These are phyloP conservation scores for Holcopasites calliopsidis DNA, from an alignment of 1,140 invertebrate genomes.

Conservation along the genomic window DNA sequence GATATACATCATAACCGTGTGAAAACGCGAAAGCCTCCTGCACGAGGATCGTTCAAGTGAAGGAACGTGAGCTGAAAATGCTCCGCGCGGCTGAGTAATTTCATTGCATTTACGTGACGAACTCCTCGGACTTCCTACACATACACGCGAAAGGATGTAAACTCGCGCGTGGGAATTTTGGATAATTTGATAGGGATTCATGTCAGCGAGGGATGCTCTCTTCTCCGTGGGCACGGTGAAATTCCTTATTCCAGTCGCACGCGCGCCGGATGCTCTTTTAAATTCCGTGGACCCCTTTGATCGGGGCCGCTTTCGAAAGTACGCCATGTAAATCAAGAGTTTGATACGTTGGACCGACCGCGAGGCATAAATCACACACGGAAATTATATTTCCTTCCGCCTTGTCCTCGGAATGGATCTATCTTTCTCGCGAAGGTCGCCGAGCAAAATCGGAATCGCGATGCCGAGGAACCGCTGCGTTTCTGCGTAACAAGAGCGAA, in stretches of 20 bases:
- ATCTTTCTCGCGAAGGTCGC: constrained; percentile 33
- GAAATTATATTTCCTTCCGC: constrained; percentile 30
- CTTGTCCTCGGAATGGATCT: background rate
- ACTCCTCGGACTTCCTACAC: background rate
- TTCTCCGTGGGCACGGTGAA: constrained; percentile 7
- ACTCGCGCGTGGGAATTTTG: constrained; percentile 58
- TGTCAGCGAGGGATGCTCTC: constrained; percentile 31
- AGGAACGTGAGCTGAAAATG: constrained; percentile 61
- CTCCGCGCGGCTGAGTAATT: constrained; percentile 47
- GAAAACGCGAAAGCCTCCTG: constrained; percentile 47
- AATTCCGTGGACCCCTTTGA: constrained; percentile 55
- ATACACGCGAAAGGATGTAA: background rate
- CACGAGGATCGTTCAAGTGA: constrained; percentile 33
- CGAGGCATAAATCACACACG: constrained; percentile 29
- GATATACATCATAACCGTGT: constrained; percentile 61
- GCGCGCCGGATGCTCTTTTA: constrained; percentile 47
- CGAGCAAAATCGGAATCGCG: constrained; percentile 11
- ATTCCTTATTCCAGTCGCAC: constrained; percentile 59
- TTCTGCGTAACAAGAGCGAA: too few relatives aligned
- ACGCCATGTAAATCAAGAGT: constrained; percentile 48
- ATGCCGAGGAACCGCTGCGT: background rate
- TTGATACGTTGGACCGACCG: constrained; percentile 39
- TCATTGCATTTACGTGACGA: constrained; percentile 57
- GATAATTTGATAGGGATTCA: constrained; percentile 62
- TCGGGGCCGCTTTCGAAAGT: constrained; percentile 42